Base-by-base conservation (phyloP, 2,888 invertebrate genomes). In the Antheraea assamensis region DNA sequence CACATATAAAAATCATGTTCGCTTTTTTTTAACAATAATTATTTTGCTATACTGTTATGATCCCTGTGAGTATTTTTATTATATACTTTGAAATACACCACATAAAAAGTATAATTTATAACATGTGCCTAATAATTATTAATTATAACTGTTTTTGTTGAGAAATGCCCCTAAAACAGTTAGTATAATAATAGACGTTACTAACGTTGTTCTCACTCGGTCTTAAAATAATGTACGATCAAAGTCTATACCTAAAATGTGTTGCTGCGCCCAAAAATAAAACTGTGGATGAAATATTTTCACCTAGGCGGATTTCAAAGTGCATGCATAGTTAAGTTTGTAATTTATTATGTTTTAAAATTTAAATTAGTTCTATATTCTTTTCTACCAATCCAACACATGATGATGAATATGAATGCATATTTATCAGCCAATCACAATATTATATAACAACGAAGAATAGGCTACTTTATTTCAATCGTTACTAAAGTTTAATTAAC, bases 231-330 rank as follows among this genome's bases (percentile, higher is more conserved):
- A 15, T 61, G 15, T 27, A 17, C 27, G 27, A 27, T 61, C 61
- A 61, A 61, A 61, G 61, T 61, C 61, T 61, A 61, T 61, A 27
- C 61, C 61, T 27, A 30, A 30, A 61, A 61, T 17, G 27, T 61
- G 61, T 30, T 61, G 27, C 27, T 61, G 61, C 27, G 30, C 13
- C 19, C 61, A 27, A 61, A 61, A 61, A 61, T 61, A 61, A 61
- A 61, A 27, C 27, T 0, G 17, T 61, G 15, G 5, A 58, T n/a
- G n/a, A n/a, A 61, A 61, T 61, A 61, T 30, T 61, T 24, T 61
- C 24, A 61, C 15, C 61, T 17, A 61, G 61, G 13, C 61, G 61
- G 61, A 27, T 27, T 61, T 61, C 21, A 61, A 61, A 27, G 27
- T 61, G 17, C 61, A 61, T 27, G 30, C 4, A 4, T 2, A 61